A percentile compares a stretch with the other conserved stretches of the same genome.
Conservation (phyloP, 2,113 vertebrate species). For the Cynoglossus semilaevis region DNA sequence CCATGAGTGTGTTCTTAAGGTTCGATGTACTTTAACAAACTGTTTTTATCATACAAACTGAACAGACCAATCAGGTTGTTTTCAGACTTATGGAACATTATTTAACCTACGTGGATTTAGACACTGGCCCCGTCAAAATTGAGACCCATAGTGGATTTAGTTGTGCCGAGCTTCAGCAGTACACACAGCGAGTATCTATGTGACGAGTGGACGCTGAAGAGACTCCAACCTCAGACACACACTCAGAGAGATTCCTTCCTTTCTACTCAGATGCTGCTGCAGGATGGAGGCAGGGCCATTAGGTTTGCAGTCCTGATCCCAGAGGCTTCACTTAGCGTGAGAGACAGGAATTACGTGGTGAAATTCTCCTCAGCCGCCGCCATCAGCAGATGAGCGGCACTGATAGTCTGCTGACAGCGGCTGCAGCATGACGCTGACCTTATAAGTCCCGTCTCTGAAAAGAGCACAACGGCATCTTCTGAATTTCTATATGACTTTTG, state of each 20-base stretch:
- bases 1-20: too few species aligned
- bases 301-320: constrained; percentile 21
- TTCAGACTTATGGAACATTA: too few species aligned
- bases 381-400: constrained; percentile 7
- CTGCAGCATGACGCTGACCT: constrained; percentile 7
- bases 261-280: neutral
- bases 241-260: neutral
- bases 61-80: too few species aligned
- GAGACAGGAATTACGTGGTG: constrained; percentile 37
- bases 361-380: constrained; percentile 37
- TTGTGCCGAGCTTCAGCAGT: too few species aligned
- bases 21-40: too few species aligned
- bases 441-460: neutral
- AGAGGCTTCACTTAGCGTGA: constrained; percentile 26
- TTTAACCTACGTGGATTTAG: too few species aligned
- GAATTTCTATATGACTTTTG: constrained; percentile 1
- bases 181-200: neutral
- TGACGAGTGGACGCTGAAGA: too few species aligned
- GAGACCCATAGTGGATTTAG: too few species aligned
- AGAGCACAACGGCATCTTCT: neutral
- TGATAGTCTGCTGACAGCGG: constrained; percentile 25
- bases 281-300: constrained; percentile 2
- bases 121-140: too few species aligned
- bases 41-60: too few species aligned
- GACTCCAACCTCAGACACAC: neutral